A percentile compares a stretch with the other conserved stretches of the same genome.
phyloP scores from a whole-genome alignment of 2,113 vertebrate genomes.

The Copsychus sechellarum region DNA sequence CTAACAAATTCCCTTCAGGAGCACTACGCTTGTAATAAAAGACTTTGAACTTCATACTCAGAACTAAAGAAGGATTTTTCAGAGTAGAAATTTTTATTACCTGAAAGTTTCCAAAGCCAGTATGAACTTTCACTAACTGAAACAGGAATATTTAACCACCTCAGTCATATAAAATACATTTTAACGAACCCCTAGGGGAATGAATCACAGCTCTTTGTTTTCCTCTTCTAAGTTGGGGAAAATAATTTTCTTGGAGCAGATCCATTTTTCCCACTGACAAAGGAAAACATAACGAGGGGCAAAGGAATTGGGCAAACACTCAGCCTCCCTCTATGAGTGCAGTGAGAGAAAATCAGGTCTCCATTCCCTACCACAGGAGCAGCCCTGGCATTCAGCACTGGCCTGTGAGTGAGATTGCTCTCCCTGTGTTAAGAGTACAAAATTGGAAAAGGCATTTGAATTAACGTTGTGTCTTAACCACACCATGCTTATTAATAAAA shows the following conservation, averaged over 20 bases:
- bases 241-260: background rate
- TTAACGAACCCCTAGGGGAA: background rate
- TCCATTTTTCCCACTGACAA: background rate
- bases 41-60: background rate
- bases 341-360: background rate
- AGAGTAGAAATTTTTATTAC: background rate
- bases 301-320: background rate
- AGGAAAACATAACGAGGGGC: background rate
- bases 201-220: background rate
- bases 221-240: background rate
- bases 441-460: background rate
- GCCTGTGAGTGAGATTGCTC: accelerated
- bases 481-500: background rate
- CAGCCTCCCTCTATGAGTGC: background rate
- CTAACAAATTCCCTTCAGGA: background rate
- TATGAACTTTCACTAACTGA: background rate
- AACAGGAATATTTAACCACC: background rate
- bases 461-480: background rate
- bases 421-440: accelerated
- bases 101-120: background rate
- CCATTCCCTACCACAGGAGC: background rate
- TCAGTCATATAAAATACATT: background rate
- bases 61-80: background rate
- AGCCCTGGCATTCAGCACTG: background rate
- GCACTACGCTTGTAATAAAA: background rate